Evolutionary conservation across 2,797 vertebrate species (phyloP), one percentile per base, ranked within the genome.

Genomic region (Benthosema pterotum): DNA sequence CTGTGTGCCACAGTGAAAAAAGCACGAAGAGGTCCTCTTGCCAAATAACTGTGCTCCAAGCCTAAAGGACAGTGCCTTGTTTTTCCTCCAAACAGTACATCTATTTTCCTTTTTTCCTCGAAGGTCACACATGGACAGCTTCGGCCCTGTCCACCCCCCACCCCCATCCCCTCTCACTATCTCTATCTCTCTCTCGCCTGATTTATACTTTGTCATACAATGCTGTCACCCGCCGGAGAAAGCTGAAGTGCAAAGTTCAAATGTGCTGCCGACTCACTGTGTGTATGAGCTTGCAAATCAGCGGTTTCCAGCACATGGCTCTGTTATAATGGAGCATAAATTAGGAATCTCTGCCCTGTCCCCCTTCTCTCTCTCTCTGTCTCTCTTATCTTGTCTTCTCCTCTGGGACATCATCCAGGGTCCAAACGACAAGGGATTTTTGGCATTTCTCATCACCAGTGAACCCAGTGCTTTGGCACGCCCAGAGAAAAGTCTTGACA

Each of bases 361-460:
- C 9, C 43, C 28, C 19, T 47, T 49, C 63, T 53, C 70, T 71
- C 65, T 38, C 42, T 17, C 52, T 28, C 2, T 15, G 13, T 16
- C 45, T 38, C 17, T 45, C 65, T 43, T 1, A 60, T 65, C 63
- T 54, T 60, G 3, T 65, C 74, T 46, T 65, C 69, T 83, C 65
- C 77, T 79, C 82, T 42, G 67, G 85, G 82, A 84, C 68, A 57
- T 67, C 16, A 13, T 75, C 85, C 28, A 78, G 83, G 77, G 82
- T 84, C 80, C 74, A 77, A 77, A 85, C 80, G 82, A 76, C 75
- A 68, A 80, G 80, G 74, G 78, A 84, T 88, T 87, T 61, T 48
- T 85, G 87, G 83, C 80, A 83, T 88, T 83, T 81, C 78, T 82
- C 68, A 71, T 85, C 72, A 65, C 71, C 73, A 46, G 65, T 76